A percentile compares a stretch with the other conserved stretches of the same genome.
Evolutionary conservation across 2,113 vertebrate species (phyloP).

Genomic region (Garra rufa): DNA sequence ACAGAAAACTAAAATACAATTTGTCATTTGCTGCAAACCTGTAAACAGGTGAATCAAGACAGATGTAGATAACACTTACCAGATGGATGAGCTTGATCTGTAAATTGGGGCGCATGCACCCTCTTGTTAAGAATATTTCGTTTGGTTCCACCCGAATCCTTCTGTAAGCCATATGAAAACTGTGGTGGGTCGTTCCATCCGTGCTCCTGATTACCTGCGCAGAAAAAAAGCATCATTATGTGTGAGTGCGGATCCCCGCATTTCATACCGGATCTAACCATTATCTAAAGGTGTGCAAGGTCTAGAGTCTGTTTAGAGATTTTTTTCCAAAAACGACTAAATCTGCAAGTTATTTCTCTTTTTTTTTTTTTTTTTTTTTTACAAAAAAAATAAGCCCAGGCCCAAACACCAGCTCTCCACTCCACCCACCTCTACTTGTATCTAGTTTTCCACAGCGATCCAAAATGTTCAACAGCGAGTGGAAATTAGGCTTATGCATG

Average conservation of each 20-base stretch:
- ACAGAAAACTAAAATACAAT: too few species aligned
- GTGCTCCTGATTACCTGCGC: constrained; percentile 86
- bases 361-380: neutral
- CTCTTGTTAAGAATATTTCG: constrained; percentile 79
- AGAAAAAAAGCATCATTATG: neutral
- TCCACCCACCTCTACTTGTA: too few species aligned
- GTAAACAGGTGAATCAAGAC: neutral
- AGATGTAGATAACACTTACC: neutral
- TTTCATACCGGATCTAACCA: neutral
- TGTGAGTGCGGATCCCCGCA: neutral
- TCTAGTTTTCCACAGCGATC: neutral
- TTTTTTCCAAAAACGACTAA: too few species aligned
- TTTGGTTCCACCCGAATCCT: constrained; percentile 68
- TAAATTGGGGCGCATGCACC: constrained; percentile 67
- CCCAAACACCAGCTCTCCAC: too few species aligned
- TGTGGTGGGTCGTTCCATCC: constrained; percentile 98
- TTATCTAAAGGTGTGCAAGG: neutral
- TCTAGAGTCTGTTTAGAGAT: neutral
- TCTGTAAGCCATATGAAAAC: constrained; percentile 89
- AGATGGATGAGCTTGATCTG: constrained; percentile 49
- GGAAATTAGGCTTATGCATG: neutral
- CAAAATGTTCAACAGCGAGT: neutral
- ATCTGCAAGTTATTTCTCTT: neutral
- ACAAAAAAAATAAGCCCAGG: too few species aligned
- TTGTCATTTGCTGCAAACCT: constrained; percentile 5